phyloP scores from a whole-genome alignment of 2,888 invertebrate genomes.

The Eristalinus aeneus region DNA sequence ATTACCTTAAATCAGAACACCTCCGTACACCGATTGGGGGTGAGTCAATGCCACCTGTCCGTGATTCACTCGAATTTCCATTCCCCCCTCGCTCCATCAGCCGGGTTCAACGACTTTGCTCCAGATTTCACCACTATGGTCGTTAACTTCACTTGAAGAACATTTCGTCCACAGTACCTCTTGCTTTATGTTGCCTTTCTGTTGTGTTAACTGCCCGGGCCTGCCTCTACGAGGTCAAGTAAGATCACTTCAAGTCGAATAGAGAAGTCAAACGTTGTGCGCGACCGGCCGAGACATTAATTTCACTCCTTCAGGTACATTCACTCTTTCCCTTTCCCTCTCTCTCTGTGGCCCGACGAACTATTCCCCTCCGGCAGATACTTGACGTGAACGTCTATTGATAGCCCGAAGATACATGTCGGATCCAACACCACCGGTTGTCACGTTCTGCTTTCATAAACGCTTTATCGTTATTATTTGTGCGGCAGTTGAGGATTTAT shows the following conservation, averaged over 20 bases:
- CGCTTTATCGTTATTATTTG: slow-evolving; percentile 24
- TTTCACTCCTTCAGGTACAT: slow-evolving; percentile 35
- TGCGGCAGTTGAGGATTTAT: neutral
- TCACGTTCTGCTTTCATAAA: slow-evolving; percentile 47
- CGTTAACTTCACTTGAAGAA: slow-evolving; percentile 40
- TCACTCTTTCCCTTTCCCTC: neutral
- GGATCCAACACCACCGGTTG: slow-evolving; percentile 18
- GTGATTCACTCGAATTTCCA: slow-evolving; percentile 10
- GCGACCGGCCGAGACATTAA: slow-evolving; percentile 7
- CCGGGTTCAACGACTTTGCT: slow-evolving; percentile 59
- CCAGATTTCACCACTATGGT: slow-evolving; percentile 57
- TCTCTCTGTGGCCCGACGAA: neutral
- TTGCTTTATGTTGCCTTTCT: neutral
- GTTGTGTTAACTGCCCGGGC: slow-evolving; percentile 4
- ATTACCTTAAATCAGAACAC: neutral
- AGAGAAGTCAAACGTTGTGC: neutral
- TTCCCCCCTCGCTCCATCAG: slow-evolving; percentile 7
- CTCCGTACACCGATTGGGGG: neutral
- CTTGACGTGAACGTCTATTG: slow-evolving; percentile 15
- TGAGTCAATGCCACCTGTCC: slow-evolving; percentile 15
- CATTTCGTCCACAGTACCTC: neutral
- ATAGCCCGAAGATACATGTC: slow-evolving; percentile 33
- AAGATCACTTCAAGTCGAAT: slow-evolving; percentile 30
- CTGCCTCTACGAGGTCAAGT: slow-evolving; percentile 38
- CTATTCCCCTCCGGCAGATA: neutral